Evolutionary conservation across 2,888 invertebrate species (phyloP).

Genomic region (Pristionchus fissidentatus): DNA sequence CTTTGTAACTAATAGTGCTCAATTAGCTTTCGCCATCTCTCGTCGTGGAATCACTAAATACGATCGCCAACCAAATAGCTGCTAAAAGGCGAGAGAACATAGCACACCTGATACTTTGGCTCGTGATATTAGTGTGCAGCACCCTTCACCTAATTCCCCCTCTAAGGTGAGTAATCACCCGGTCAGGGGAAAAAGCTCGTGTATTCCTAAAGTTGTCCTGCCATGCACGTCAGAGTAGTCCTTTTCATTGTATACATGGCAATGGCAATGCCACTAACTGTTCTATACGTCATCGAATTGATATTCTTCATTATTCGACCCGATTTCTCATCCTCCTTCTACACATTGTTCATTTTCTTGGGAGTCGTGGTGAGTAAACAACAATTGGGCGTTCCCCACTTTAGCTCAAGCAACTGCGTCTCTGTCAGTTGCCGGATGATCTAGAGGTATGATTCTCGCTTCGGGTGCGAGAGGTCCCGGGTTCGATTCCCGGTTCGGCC

Average conservation of each 20-base stretch:
- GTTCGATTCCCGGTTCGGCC: conserved; percentile 73
- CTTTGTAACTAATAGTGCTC: too few relatives aligned
- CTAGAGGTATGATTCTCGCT: conserved; percentile 75
- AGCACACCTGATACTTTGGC: too few relatives aligned
- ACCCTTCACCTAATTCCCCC: too few relatives aligned
- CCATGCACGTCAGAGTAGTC: not conserved
- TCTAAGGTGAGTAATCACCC: too few relatives aligned
- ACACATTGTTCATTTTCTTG: not conserved
- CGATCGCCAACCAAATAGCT: too few relatives aligned
- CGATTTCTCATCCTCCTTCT: not conserved
- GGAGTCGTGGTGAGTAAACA: not conserved
- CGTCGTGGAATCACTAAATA: too few relatives aligned
- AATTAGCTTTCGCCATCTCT: too few relatives aligned
- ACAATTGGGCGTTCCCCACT: too few relatives aligned
- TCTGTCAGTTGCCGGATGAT: conserved; percentile 65
- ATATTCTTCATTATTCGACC: not conserved
- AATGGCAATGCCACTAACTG: not conserved
- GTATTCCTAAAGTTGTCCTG: too few relatives aligned
- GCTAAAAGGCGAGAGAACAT: too few relatives aligned
- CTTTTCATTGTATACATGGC: not conserved
- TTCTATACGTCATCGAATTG: not conserved
- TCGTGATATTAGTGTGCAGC: too few relatives aligned
- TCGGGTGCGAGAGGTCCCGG: conserved; percentile 76
- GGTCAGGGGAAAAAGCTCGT: too few relatives aligned
- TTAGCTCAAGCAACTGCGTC: not conserved